A percentile compares a stretch with the other conserved stretches of the same genome.
Evolutionary conservation across 1,140 invertebrate genomes (phyloP).

Genomic region (Pachypsylla venusta): DNA sequence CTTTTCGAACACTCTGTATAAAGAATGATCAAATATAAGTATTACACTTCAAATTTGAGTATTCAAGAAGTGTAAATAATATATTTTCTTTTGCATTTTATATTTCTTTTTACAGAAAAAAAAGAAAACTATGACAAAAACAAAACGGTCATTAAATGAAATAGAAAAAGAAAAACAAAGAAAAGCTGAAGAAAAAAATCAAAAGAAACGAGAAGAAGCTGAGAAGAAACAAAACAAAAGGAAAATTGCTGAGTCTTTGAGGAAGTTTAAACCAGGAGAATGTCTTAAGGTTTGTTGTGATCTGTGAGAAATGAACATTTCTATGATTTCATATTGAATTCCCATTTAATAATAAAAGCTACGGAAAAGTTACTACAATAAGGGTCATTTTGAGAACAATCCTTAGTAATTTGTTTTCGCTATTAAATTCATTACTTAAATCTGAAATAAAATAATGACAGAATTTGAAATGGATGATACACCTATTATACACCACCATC

Average conservation of each 20-base stretch:
- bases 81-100: neutral
- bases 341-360: neutral
- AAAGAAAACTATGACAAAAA: slow-evolving; percentile 8
- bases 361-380: neutral
- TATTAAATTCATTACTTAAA: neutral
- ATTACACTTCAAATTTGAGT: neutral
- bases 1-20: neutral
- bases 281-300: neutral
- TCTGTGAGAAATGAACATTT: neutral
- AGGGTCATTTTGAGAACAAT: too few relatives aligned
- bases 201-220: slow-evolving; percentile 5
- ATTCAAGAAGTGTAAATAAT: neutral
- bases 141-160: neutral
- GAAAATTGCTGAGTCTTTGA: neutral
- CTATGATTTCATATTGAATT: neutral
- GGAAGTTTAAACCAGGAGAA: slow-evolving; percentile 5
- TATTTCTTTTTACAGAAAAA: neutral
- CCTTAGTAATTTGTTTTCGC: too few relatives aligned
- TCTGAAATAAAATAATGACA: neutral
- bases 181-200: neutral
- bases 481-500: too few relatives aligned
- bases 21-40: neutral
- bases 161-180: neutral
- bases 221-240: neutral
- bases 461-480: neutral